These are phyloP conservation scores for Bimastos eiseni DNA, from an alignment of 2,888 invertebrate genomes.

Conservation along the genomic window DNA sequence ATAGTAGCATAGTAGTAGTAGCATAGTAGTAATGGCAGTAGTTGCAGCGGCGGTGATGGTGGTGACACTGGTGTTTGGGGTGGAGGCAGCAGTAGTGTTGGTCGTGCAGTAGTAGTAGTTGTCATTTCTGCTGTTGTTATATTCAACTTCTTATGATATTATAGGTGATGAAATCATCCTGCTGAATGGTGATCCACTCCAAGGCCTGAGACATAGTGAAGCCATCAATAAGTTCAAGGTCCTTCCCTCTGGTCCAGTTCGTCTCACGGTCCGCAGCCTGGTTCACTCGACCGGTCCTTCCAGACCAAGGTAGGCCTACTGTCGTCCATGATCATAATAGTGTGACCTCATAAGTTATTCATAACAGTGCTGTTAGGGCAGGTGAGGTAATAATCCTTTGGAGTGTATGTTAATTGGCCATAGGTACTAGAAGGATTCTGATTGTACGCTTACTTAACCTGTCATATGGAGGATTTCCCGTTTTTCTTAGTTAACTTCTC, in stretches of 20 bases:
- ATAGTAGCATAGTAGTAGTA: too few relatives aligned
- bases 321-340: not conserved
- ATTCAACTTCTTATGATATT: not conserved
- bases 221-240: conserved; percentile 24
- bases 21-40: too few relatives aligned
- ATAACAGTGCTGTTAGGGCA: too few relatives aligned
- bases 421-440: too few relatives aligned
- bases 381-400: too few relatives aligned
- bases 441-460: too few relatives aligned
- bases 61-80: too few relatives aligned
- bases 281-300: not conserved
- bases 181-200: conserved; percentile 20
- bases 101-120: not conserved
- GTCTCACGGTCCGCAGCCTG: not conserved
- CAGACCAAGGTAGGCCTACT: not conserved
- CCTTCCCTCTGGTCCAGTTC: not conserved
- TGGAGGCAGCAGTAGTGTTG: too few relatives aligned
- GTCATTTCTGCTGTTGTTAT: not conserved
- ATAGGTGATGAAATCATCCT: conserved; percentile 26
- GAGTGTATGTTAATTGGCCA: too few relatives aligned
- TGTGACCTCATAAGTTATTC: not conserved
- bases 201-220: conserved; percentile 25
- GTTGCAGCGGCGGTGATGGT: too few relatives aligned
- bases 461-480: too few relatives aligned
- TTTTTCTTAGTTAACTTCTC: too few relatives aligned